phyloP scores from a whole-genome alignment of 2,113 vertebrate genomes.

The Cyanoderma ruficeps region DNA sequence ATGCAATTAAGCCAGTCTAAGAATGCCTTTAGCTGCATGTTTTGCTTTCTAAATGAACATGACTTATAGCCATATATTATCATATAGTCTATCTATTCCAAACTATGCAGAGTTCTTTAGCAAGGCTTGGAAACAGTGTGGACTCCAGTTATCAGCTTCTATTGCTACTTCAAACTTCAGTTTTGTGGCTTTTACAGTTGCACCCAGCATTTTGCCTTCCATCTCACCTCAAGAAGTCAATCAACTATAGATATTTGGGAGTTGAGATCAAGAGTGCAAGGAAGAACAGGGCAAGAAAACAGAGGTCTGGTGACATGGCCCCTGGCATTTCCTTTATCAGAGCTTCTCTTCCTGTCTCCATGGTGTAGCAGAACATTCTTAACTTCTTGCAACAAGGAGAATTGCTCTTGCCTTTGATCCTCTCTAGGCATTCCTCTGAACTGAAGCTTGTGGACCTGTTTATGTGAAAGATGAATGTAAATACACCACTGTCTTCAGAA shows the following conservation, averaged over 20 bases:
- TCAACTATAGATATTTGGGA: background rate
- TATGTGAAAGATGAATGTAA: background rate
- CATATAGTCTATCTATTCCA: background rate
- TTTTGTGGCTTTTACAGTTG: background rate
- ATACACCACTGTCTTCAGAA: background rate
- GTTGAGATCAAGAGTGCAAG: background rate
- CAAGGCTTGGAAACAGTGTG: background rate
- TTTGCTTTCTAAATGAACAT: background rate
- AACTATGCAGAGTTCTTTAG: background rate
- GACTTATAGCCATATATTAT: background rate
- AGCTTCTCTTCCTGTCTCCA: background rate
- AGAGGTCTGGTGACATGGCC: background rate
- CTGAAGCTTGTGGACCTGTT: background rate
- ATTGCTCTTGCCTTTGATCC: background rate
- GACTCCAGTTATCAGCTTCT: background rate
- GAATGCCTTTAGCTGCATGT: background rate
- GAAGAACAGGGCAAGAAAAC: background rate
- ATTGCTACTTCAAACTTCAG: background rate
- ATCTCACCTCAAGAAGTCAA: background rate
- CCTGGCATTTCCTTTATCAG: background rate
- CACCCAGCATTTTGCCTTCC: background rate
- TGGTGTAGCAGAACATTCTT: background rate
- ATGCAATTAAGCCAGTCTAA: background rate
- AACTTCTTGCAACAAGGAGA: background rate
- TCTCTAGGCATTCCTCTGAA: background rate